Base-by-base conservation (phyloP, 2,888 invertebrate genomes). In the Coenonympha arcania region DNA sequence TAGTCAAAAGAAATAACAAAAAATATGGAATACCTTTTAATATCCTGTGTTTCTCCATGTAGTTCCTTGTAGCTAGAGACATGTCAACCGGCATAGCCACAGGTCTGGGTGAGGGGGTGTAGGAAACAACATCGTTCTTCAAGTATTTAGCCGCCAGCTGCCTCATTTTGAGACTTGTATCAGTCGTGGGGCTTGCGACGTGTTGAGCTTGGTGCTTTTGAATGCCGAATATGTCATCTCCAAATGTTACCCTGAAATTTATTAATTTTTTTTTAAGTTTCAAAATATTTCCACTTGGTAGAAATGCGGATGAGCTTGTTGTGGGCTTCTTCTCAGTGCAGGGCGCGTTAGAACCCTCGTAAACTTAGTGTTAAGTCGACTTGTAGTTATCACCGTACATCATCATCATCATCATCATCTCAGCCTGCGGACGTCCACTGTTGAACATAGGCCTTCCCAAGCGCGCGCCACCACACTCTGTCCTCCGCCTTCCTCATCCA, bases 41-140 rank as follows among this genome's bases (percentile, higher is more conserved):
- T 50, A 91, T 69, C 65, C 90, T 89, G 71, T 92, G 91, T 62
- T 89, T 88, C 66, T 91, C 89, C 88, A 92, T 89, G 69, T 92
- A 92, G 62, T 90, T 89, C 65, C 90, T 86, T 6, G 92, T 91
- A n/a, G 91, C 91, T 61, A 91, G 87, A 2, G 92, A 92, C 86
- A 92, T 88, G 60, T 92, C 91, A 18, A 83, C 59, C 2, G 63
- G 45, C 42, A 46, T 37, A 1, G 58, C 37, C 6, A 15, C 34
- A 1, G 68, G 61, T 44, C 62, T 71, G 0, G 64, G 56, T 4
- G 61, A 28, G 0, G 60, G 61, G 4, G 55, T 57, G 4, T 57
- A 62, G 2, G 51, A 52, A 0, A 55, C 33, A 3, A 56, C 49
- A 0, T 63, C 59, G 42, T 63, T 65, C 34, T 74, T 76, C 48